Conservation (phyloP, 2,797 vertebrate genomes). For the Periparus ater region DNA sequence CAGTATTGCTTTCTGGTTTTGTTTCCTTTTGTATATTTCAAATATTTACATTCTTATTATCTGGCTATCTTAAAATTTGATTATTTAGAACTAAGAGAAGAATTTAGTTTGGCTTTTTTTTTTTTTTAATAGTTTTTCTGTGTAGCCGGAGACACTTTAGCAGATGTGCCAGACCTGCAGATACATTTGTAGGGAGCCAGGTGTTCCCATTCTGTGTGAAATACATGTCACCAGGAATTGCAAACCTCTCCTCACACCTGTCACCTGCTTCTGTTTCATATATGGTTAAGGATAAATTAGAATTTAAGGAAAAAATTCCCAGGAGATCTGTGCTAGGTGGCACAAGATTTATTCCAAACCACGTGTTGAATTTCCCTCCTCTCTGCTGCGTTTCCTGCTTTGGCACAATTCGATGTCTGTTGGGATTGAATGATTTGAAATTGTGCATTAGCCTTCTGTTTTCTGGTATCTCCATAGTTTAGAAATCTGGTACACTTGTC, state of each 20-base stretch:
- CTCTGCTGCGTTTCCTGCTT: fast-evolving
- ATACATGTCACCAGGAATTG: not conserved
- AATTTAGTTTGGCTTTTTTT: not conserved
- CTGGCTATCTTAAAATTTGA: not conserved
- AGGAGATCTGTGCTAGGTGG: not conserved
- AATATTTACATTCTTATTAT: not conserved
- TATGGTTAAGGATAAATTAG: not conserved
- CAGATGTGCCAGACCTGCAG: not conserved
- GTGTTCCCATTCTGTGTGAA: not conserved
- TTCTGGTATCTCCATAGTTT: not conserved
- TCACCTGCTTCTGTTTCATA: fast-evolving
- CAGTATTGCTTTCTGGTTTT: fast-evolving
- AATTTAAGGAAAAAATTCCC: not conserved
- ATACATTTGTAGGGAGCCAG: not conserved
- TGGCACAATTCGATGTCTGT: not conserved
- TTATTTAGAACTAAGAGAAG: not conserved
- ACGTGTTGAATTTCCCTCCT: not conserved
- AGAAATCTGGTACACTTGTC: not conserved
- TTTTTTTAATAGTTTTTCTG: too few relatives aligned
- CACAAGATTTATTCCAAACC: not conserved
- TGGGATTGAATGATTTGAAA: not conserved
- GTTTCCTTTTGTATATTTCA: not conserved
- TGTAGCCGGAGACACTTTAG: fast-evolving
- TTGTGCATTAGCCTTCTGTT: not conserved
- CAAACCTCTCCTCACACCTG: not conserved